Conservation (phyloP, 1,140 invertebrate genomes). For the Aphidius gifuensis region DNA sequence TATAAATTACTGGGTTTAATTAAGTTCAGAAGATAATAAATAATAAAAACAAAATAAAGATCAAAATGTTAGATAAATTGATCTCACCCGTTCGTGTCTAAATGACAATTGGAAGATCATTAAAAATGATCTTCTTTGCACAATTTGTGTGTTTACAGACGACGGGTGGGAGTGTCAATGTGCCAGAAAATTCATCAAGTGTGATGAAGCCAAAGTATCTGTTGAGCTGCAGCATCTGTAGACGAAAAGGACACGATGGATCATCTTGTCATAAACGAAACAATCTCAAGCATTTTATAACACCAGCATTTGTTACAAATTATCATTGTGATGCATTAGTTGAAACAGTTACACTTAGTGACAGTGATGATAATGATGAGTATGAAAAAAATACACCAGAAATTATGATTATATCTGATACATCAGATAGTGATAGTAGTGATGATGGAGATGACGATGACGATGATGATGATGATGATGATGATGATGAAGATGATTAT, state of each 20-base stretch:
- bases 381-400: neutral
- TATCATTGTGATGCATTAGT: no score
- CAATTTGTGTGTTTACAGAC: conserved; percentile 8
- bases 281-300: no score
- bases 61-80: neutral
- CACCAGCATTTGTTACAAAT: no score
- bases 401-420: neutral
- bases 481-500: neutral
- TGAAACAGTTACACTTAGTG: no score
- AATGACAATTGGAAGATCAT: no score
- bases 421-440: neutral
- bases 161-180: conserved; percentile 10
- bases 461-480: neutral
- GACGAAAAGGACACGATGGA: neutral
- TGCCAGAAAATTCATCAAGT: neutral
- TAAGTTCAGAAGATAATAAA: no score
- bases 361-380: neutral
- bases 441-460: neutral
- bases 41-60: neutral
- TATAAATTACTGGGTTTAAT: no score
- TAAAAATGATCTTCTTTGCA: neutral
- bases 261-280: neutral
- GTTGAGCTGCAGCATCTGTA: conserved; percentile 4
- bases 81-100: conserved; percentile 5
- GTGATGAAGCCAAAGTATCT: conserved; percentile 5